Conservation (phyloP, 2,888 invertebrate genomes). For the Diadegma fenestrale region DNA sequence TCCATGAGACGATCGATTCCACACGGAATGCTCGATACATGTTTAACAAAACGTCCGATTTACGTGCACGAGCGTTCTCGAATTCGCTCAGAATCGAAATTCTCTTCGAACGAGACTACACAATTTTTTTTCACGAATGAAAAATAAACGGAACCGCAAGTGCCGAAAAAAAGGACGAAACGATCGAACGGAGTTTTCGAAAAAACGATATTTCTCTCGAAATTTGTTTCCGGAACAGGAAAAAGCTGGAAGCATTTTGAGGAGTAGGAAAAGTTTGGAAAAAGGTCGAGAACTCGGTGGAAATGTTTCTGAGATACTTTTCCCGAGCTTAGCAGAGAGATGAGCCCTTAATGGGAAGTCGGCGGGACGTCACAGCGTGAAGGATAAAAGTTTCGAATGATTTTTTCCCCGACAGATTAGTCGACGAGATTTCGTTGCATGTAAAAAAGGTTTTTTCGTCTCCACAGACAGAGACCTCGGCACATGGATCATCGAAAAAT, state of each 20-base stretch:
- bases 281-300: neutral
- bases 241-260: neutral
- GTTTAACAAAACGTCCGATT: constrained; percentile 15
- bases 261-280: neutral
- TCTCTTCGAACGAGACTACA: neutral
- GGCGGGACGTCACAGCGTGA: constrained; percentile 11
- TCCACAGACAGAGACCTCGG: neutral
- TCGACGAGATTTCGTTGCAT: constrained; percentile 26
- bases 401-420: constrained; percentile 47
- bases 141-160: neutral
- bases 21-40: neutral
- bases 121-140: neutral
- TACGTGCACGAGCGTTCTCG: constrained; percentile 17
- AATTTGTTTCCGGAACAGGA: neutral
- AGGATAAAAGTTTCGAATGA: constrained; percentile 28
- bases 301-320: neutral
- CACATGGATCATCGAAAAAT: constrained; percentile 17
- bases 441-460: constrained; percentile 9
- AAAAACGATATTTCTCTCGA: neutral
- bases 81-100: constrained; percentile 17
- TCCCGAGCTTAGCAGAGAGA: neutral
- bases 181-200: neutral
- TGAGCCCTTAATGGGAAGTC: constrained; percentile 55
- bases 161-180: neutral
- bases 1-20: neutral